Conservation (phyloP, 2,113 vertebrate genomes). For the Noturus placidus region DNA sequence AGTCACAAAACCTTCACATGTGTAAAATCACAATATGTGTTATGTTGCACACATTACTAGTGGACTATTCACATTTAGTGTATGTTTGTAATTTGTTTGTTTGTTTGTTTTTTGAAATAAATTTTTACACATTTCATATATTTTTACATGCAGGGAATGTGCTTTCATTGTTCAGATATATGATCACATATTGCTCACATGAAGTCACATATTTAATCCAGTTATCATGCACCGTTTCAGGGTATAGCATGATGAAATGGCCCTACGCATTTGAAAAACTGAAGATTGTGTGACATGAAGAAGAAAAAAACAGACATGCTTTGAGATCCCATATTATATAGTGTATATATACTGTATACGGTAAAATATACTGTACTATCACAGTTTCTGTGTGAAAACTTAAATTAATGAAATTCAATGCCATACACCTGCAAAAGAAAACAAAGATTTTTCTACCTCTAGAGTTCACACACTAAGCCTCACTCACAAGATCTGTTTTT, state of each 20-base stretch:
- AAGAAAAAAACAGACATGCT: not conserved
- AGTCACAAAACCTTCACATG: too few species aligned
- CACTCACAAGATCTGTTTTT: not conserved
- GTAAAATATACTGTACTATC: too few species aligned
- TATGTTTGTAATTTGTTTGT: too few species aligned
- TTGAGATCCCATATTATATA: not conserved
- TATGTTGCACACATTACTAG: too few species aligned
- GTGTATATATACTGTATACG: not conserved
- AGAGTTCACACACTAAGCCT: not conserved
- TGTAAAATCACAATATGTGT: too few species aligned
- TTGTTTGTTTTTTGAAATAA: too few species aligned
- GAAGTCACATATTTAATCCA: not conserved
- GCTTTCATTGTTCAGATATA: too few species aligned
- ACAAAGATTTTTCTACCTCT: not conserved
- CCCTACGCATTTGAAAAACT: not conserved
- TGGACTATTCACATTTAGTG: too few species aligned
- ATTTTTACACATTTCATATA: too few species aligned
- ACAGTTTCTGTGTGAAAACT: not conserved
- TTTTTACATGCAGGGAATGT: too few species aligned
- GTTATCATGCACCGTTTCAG: not conserved
- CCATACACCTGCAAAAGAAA: conserved; percentile 3
- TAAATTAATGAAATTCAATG: not conserved
- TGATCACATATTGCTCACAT: too few species aligned
- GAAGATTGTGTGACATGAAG: not conserved
- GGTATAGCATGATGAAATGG: not conserved